Evolutionary conservation across 2,797 vertebrate species (phyloP).

Genomic region (Avahi laniger): DNA sequence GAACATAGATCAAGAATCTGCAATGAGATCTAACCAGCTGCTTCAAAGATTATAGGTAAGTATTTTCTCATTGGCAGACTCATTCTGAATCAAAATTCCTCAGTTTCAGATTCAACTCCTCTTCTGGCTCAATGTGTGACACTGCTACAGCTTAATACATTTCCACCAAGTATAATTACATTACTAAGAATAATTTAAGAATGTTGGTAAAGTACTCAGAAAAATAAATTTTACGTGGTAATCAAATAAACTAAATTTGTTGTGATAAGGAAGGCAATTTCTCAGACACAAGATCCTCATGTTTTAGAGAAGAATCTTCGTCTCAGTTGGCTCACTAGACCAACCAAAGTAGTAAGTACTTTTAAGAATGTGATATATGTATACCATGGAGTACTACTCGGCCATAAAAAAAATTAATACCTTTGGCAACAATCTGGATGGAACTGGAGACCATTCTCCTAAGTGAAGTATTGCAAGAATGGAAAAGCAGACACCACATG

Average conservation of each 20-base stretch:
- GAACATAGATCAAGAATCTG: conserved; percentile 48
- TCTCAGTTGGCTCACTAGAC: conserved; percentile 18
- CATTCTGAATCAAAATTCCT: conserved; percentile 36
- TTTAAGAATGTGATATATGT: neutral
- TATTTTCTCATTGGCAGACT: conserved; percentile 36
- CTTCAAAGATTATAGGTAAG: conserved; percentile 30
- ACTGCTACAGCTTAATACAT: neutral
- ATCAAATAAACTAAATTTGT: conserved; percentile 40
- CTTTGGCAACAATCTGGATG: too few relatives aligned
- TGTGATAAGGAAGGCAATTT: conserved; percentile 48
- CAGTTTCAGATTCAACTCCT: conserved; percentile 1
- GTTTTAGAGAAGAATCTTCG: conserved; percentile 22
- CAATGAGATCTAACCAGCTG: conserved; percentile 14
- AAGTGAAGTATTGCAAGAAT: too few relatives aligned
- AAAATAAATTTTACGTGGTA: conserved; percentile 13
- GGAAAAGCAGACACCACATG: too few relatives aligned
- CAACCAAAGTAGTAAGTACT: conserved; percentile 33
- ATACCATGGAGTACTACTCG: too few relatives aligned
- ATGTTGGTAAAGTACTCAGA: conserved; percentile 16
- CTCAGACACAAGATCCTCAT: conserved; percentile 7
- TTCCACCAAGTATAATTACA: neutral
- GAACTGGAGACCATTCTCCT: too few relatives aligned
- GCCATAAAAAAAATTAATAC: too few relatives aligned
- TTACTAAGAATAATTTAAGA: conserved; percentile 35
- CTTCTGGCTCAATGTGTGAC: neutral